A percentile compares a stretch with the other conserved stretches of the same genome.
phyloP scores from a whole-genome alignment of 2,797 vertebrate species.

The Pelodytes ibericus region DNA sequence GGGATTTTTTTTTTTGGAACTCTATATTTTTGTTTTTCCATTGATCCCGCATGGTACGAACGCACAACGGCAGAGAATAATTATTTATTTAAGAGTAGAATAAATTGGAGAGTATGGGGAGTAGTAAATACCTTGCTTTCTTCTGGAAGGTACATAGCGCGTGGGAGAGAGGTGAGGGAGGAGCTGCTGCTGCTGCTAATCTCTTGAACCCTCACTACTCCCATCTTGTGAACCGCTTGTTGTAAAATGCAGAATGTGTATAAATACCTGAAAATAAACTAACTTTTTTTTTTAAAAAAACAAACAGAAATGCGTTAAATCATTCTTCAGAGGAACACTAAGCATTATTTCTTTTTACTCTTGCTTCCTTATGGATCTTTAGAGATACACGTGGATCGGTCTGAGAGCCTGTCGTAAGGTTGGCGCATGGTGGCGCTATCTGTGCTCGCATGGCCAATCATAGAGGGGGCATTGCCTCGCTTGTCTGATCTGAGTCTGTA shows the following conservation, averaged over 20 bases:
- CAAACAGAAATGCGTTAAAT: background rate
- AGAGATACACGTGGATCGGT: too few species aligned
- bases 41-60: slow-evolving; percentile 43
- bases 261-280: slow-evolving; percentile 52
- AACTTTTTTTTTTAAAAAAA: slow-evolving; percentile 38
- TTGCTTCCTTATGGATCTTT: too few species aligned
- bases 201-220: background rate
- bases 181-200: background rate
- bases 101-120: background rate
- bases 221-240: background rate
- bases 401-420: too few species aligned
- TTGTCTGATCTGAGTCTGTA: too few species aligned
- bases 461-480: too few species aligned
- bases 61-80: slow-evolving; percentile 27
- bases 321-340: too few species aligned
- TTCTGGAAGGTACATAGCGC: background rate
- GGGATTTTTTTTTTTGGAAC: too few species aligned
- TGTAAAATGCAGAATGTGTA: slow-evolving; percentile 44
- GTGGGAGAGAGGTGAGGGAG: too few species aligned
- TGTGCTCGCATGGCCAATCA: too few species aligned
- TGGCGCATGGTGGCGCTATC: too few species aligned
- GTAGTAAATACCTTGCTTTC: background rate
- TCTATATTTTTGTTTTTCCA: too few species aligned
- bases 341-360: too few species aligned
- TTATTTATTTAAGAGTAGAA: slow-evolving; percentile 52